Percentiles rank a stretch among this genome's conserved stretches.
Conservation (phyloP, 2,888 invertebrate species). For the Zonitis immaculata region DNA sequence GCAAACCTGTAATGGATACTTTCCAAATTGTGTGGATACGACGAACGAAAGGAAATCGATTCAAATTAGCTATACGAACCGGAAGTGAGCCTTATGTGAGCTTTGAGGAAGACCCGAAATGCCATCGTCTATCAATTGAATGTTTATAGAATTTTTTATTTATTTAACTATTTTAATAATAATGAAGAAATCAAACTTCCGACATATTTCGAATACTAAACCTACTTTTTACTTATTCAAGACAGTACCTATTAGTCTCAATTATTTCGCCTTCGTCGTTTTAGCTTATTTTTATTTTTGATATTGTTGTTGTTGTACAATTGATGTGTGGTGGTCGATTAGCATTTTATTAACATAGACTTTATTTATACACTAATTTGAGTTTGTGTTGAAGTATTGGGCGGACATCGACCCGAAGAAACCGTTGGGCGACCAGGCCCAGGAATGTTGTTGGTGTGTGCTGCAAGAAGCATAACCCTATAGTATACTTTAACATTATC, state of each 20-base stretch:
- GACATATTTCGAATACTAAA: neutral
- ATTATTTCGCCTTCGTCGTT: constrained; percentile 25
- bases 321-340: constrained; percentile 29
- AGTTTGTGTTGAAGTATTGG: constrained; percentile 25
- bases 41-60: constrained; percentile 20
- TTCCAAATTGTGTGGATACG: constrained; percentile 40
- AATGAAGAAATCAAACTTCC: no score
- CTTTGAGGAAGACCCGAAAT: constrained; percentile 35
- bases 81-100: constrained; percentile 40
- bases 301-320: constrained; percentile 29
- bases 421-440: constrained; percentile 28
- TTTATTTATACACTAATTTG: constrained; percentile 36
- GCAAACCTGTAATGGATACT: constrained; percentile 29
- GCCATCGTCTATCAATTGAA: constrained; percentile 40
- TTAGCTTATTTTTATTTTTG: constrained; percentile 30
- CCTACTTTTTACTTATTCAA: neutral
- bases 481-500: neutral
- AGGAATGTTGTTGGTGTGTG: constrained; percentile 23
- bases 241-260: neutral
- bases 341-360: constrained; percentile 36
- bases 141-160: constrained; percentile 39
- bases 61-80: constrained; percentile 35
- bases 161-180: neutral
- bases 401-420: constrained; percentile 28
- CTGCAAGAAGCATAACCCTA: constrained; percentile 24